Conservation (phyloP, 2,888 invertebrate genomes). For the Eupithecia dodoneata region DNA sequence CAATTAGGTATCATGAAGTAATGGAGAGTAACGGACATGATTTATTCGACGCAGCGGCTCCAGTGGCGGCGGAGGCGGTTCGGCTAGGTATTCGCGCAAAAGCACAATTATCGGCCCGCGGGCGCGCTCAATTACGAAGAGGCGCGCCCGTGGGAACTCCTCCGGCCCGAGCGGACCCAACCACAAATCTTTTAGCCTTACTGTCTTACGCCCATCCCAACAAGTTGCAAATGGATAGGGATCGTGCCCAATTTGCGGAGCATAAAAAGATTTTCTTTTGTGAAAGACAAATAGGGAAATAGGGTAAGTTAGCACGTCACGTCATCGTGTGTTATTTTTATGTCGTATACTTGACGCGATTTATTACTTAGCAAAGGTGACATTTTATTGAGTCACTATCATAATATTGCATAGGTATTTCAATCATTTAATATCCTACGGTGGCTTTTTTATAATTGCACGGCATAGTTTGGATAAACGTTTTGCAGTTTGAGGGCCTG, state of each 20-base stretch:
- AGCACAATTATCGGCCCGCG: slow-evolving; percentile 83
- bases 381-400: background rate
- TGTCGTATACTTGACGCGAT: background rate
- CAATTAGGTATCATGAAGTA: slow-evolving; percentile 82
- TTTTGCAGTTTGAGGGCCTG: slow-evolving; percentile 67
- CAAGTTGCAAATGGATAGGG: slow-evolving; percentile 60
- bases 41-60: slow-evolving; percentile 68
- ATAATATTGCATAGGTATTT: background rate
- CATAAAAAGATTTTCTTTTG: slow-evolving; percentile 33
- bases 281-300: slow-evolving; percentile 28
- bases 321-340: slow-evolving; percentile 6
- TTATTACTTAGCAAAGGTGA: slow-evolving; percentile 4
- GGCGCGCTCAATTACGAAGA: slow-evolving; percentile 83
- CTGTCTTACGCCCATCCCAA: slow-evolving; percentile 68
- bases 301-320: slow-evolving; percentile 10
- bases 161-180: slow-evolving; percentile 66
- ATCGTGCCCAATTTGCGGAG: slow-evolving; percentile 38
- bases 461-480: slow-evolving; percentile 65
- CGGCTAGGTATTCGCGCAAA: slow-evolving; percentile 68
- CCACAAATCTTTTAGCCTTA: slow-evolving; percentile 77
- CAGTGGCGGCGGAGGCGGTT: slow-evolving; percentile 46
- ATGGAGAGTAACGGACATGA: slow-evolving; percentile 83
- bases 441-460: slow-evolving; percentile 53
- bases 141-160: slow-evolving; percentile 81
- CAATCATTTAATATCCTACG: slow-evolving; percentile 14